Evolutionary conservation across 2,888 invertebrate genomes (phyloP), one percentile per base, ranked within the genome.

Genomic region (Meghimatium bilineatum): DNA sequence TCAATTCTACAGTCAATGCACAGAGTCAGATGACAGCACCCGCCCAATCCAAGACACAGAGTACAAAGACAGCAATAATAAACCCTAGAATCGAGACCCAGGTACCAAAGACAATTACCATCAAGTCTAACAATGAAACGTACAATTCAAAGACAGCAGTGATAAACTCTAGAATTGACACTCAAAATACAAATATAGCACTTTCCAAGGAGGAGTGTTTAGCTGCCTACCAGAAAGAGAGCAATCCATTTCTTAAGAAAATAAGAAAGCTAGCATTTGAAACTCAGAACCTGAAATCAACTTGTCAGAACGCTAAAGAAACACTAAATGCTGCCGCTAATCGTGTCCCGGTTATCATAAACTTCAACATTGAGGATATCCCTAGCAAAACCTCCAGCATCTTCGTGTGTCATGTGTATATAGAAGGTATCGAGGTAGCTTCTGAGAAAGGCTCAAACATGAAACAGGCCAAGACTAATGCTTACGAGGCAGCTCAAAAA

Each of bases 381-480:
- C 26, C 49, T 38, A n/a, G 14, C 71, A 26, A 14, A 44, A 56
- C n/a, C 17, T 36, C 74, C 3, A 52, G 8, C 32, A 67, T 44
- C 0, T 92, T 90, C 86, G 34, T 83, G 14, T 94, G 94, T 88
- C 88, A 87, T 8, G 86, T 94, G 67, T 87, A 87, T 67, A 88
- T 95, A 67, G 94, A 94, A 88, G 90, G 89, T 8, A 90, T 94
- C 36, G 84, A 92, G 88, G 87, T 95, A 32, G 92, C 93, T 77
- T 90, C 91, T 79, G 94, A 91, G 14, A 79, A 60, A 72, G 91
- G 89, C 82, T 86, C 86, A 34, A 94, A 88, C 88, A 94, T 91
- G 90, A 95, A 93, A 90, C 91, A 83, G 32, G 93, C 95, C 0
- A 95, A 94, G 88, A 92, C 92, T 23, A 93, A 94, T 82, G 93